Percentiles rank a stretch among this genome's conserved stretches.
These are phyloP conservation scores for Acronicta leporina DNA, from an alignment of 2,888 invertebrate genomes.

Conservation along the genomic window DNA sequence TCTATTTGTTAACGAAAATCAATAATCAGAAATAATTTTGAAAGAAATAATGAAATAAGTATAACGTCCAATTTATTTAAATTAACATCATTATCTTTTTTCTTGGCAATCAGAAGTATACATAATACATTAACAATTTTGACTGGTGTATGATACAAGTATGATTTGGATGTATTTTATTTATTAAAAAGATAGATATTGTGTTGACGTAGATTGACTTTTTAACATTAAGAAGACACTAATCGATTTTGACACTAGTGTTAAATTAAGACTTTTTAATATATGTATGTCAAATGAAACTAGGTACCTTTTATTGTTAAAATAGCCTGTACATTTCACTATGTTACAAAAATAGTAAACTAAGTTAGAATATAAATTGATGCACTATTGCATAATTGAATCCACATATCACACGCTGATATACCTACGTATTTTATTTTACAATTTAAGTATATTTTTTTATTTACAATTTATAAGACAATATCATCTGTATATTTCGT, in stretches of 20 bases:
- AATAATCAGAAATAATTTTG: too few species aligned
- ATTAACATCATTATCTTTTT: too few species aligned
- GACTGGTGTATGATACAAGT: constrained; percentile 16
- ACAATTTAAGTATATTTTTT: constrained; percentile 50
- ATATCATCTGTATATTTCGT: constrained; percentile 74
- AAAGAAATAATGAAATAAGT: too few species aligned
- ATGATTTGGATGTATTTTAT: constrained; percentile 22
- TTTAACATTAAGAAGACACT: constrained; percentile 37
- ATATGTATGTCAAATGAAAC: constrained; percentile 23
- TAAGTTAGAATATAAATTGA: constrained; percentile 34
- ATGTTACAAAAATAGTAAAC: constrained; percentile 24
- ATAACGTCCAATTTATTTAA: too few species aligned
- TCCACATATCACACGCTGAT: constrained; percentile 59
- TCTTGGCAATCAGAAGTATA: neutral
- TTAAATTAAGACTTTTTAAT: constrained; percentile 28
- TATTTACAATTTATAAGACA: constrained; percentile 53
- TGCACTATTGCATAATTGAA: constrained; percentile 46
- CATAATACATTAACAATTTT: constrained; percentile 25
- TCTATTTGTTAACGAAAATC: too few species aligned
- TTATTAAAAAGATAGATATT: constrained; percentile 26
- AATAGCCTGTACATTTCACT: constrained; percentile 38
- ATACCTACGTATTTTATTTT: constrained; percentile 40
- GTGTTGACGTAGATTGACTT: constrained; percentile 27
- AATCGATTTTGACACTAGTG: constrained; percentile 34
- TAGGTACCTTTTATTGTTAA: constrained; percentile 44